phyloP scores from a whole-genome alignment of 2,113 vertebrate species.

The Ptilorrhoa leucosticta region DNA sequence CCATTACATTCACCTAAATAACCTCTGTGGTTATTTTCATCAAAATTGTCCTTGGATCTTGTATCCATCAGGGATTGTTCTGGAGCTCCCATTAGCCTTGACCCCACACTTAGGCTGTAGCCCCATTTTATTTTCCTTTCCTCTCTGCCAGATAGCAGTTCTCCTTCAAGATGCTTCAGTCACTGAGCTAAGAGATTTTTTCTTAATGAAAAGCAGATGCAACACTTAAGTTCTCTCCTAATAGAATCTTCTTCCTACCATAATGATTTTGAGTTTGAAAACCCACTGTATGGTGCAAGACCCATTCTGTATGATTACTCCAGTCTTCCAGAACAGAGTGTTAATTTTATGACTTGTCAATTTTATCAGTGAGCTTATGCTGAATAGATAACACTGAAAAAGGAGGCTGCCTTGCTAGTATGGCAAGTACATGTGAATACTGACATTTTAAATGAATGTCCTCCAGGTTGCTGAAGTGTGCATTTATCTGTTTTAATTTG shows the following conservation, averaged over 20 bases:
- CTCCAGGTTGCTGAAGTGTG: neutral
- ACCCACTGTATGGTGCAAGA: neutral
- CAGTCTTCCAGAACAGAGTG: neutral
- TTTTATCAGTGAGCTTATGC: neutral
- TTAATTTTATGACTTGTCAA: neutral
- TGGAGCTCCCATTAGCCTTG: constrained; percentile 32
- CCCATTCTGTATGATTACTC: neutral
- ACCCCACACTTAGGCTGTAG: constrained; percentile 3
- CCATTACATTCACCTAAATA: neutral
- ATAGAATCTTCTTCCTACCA: neutral
- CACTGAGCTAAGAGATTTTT: neutral
- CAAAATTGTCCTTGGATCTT: neutral
- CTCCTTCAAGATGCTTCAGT: neutral
- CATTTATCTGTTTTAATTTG: neutral
- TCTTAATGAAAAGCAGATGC: neutral
- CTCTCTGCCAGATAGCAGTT: neutral
- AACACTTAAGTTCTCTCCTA: neutral
- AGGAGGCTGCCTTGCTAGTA: neutral
- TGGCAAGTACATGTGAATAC: neutral
- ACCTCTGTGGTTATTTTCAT: neutral
- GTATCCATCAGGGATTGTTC: neutral
- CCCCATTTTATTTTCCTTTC: neutral
- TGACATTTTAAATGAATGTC: neutral
- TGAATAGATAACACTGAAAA: neutral
- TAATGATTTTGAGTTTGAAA: neutral